Conservation (phyloP, 2,888 invertebrate genomes). For the Lomographa bimaculata region DNA sequence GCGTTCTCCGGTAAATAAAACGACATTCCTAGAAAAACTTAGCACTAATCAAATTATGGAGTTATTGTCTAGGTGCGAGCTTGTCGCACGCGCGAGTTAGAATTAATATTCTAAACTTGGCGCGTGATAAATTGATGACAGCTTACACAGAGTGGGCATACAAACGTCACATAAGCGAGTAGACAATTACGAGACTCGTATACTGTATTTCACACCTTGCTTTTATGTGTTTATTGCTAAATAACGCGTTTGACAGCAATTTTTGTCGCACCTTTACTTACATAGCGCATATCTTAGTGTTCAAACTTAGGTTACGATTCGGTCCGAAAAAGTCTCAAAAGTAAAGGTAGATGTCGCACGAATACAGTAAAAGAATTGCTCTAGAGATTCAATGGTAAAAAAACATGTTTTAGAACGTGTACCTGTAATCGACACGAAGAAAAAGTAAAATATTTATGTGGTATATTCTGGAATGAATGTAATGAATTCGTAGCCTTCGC, state of each 20-base stretch:
- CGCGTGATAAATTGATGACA: slow-evolving; percentile 71
- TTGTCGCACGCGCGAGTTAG: slow-evolving; percentile 57
- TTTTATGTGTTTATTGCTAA: slow-evolving; percentile 38
- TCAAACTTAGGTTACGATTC: too few relatives aligned
- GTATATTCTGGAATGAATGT: too few relatives aligned
- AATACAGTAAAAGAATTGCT: too few relatives aligned
- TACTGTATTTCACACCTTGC: slow-evolving; percentile 48
- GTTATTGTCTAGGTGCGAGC: slow-evolving; percentile 66
- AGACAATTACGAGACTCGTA: slow-evolving; percentile 54
- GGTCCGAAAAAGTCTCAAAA: too few relatives aligned
- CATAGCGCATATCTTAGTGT: too few relatives aligned
- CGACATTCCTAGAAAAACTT: slow-evolving; percentile 45
- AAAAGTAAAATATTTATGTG: too few relatives aligned
- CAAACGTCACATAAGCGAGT: slow-evolving; percentile 57
- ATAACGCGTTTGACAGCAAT: slow-evolving; percentile 21
- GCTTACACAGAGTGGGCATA: slow-evolving; percentile 54
- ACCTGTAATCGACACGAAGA: too few relatives aligned
- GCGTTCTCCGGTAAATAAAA: slow-evolving; percentile 17
- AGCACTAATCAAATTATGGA: slow-evolving; percentile 58
- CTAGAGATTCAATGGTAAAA: too few relatives aligned
- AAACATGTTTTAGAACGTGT: too few relatives aligned
- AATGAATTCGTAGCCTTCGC: too few relatives aligned
- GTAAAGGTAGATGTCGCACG: too few relatives aligned
- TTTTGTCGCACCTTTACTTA: slow-evolving; percentile 2
- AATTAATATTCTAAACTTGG: slow-evolving; percentile 66